Percentiles rank a stretch among this genome's conserved stretches.
These are phyloP conservation scores for Limnephilus marmoratus DNA, from an alignment of 2,888 invertebrate species.

Conservation along the genomic window DNA sequence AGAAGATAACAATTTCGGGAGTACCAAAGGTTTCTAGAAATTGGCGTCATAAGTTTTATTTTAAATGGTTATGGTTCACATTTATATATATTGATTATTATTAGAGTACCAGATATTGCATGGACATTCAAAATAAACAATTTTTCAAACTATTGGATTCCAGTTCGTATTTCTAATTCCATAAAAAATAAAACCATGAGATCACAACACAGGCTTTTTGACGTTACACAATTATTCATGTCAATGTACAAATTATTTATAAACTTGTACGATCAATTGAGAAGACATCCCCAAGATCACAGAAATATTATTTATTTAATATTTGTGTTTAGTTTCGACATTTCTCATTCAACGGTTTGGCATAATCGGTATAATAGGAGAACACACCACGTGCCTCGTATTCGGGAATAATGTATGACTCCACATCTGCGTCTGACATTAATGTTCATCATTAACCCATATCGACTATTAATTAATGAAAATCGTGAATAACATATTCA, in stretches of 20 bases:
- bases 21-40: too few species aligned
- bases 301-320: not conserved
- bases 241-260: too few species aligned
- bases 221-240: too few species aligned
- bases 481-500: constrained; percentile 8
- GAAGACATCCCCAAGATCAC: not conserved
- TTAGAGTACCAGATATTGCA: too few species aligned
- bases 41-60: too few species aligned
- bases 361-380: constrained; percentile 2
- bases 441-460: constrained; percentile 60
- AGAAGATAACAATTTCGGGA: too few species aligned
- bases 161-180: too few species aligned
- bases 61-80: too few species aligned
- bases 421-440: constrained; percentile 55
- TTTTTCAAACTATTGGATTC: too few species aligned
- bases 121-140: too few species aligned
- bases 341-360: constrained; percentile 10
- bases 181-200: not conserved
- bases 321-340: not conserved
- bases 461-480: constrained; percentile 35
- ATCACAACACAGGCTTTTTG: too few species aligned
- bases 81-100: too few species aligned
- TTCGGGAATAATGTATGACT: constrained; percentile 36
- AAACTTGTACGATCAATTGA: not conserved
- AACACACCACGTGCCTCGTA: not conserved